Evolutionary conservation across 30 jellyfish, hydroid and myxozoan species (phyloP), one percentile per base, ranked within the genome.

Genomic region (Hydra vulgaris): DNA sequence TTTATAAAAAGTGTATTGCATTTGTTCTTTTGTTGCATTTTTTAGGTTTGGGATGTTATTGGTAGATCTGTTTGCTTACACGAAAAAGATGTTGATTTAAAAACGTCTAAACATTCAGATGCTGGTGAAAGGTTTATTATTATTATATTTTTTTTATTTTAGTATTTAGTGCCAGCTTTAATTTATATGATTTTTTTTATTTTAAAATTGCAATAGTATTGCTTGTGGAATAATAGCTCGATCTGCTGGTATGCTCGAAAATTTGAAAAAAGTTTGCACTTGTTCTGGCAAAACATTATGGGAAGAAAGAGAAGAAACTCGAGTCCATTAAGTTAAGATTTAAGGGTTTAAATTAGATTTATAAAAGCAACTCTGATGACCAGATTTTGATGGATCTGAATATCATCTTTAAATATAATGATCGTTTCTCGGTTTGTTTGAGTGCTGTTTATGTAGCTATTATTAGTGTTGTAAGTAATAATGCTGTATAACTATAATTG

Each of bases 151-250:
- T n/a, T 77, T 77, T 1, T 19, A 12, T 25, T 66, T 19, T 19
- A 23, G 15, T 5, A 52, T 73, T 21, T 12, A 3, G 61, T 3
- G 61, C 61, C 61, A 40, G 8, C 12, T 40, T 12, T 40, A 40
- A 40, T 40, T 40, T 40, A 3, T 40, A 3, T 40, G 5, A 3
- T 40, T 40, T 40, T 40, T 40, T 40, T 40, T 40, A 3, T 40
- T 40, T 40, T 40, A 3, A 3, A 3, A 3, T 40, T 40, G 5
- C 79, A 26, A 4, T 27, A 91, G 98, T 26, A 74, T 86, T 80
- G 98, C 98, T 0, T 91, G 98, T 76, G 98, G 98, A 40, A 86
- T 91, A 17, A 87, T 91, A 5, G 98, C 98, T 20, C 83, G 98
- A n/a, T 91, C 98, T 4, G 98, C 98, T 16, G 98, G 98, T 0